Evolutionary conservation across 2,113 vertebrate species (phyloP), one percentile per base, ranked within the genome.

Genomic region (Hippocampus comes): DNA sequence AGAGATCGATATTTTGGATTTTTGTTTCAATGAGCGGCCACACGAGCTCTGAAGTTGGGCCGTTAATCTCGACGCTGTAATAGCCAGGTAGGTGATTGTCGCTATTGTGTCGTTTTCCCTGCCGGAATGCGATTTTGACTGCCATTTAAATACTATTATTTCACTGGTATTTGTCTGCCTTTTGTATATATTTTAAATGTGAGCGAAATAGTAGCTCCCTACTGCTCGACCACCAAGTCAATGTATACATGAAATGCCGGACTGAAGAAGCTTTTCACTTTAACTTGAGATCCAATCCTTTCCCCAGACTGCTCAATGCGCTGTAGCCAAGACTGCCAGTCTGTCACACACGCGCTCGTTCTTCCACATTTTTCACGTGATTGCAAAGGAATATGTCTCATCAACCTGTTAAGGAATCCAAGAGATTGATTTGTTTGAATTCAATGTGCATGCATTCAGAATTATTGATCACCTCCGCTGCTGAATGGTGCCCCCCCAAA

Each of bases 261-360:
- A 12, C 1, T 7, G 25, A 5, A n/a, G 53, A 51, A 38, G 34
- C 34, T 59, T 2, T 75, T 66, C 69, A 72, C 63, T 81, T 75
- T 56, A 74, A 72, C 61, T 74, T 77, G 85, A 76, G 81, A 75
- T 73, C 66, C 75, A 70, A 83, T 79, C 60, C 68, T 81, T 81
- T 72, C 87, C 78, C 74, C 84, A 87, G 86, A 88, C 79, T 88
- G 89, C 87, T 89, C 86, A 85, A 86, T 85, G 84, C 86, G 81
- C 83, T 86, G 80, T 79, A 53, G 82, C 85, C 88, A 83, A 88
- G 75, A n/a, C 78, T 84, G 75, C 66, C 87, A 85, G 82, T 70
- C 84, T 86, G 85, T 77, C 76, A 67, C 79, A n/a, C 78, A 76
- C n/a, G 80, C 68, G 51, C 2, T 7, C 4, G 57, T 63, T 41